Evolutionary conservation across 2,797 vertebrate species (phyloP), one percentile per base, ranked within the genome.

Genomic region (Sciurus carolinensis): DNA sequence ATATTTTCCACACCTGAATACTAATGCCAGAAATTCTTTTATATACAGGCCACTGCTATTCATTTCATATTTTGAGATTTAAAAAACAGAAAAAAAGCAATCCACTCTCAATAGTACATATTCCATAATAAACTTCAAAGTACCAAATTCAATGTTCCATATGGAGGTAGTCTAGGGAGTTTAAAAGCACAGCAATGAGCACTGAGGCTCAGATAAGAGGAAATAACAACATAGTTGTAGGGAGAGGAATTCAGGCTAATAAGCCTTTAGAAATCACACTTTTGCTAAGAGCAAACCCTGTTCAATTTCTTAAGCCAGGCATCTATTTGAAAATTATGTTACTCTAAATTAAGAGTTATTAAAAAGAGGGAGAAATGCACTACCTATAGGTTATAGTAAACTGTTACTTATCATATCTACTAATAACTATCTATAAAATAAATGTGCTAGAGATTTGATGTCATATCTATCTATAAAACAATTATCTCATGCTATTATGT

Each of bases 11-110:
- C 44, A 89, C 42, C 36, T 86, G n/a, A 81, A 50, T 66, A 82
- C 52, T 33, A 90, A 64, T 73, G 69, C 24, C 81, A 92, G 54
- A 85, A 89, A 64, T 69, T 80, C 22, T 90, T 47, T 30, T 89
- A 73, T n/a, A 69, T 79, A 44, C 22, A 90, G 3, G 18, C 71
- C 36, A 52, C 83, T 69, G 28, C 9, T 14, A 85, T 44, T 87
- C 33, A 73, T 76, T 93, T 81, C 66, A 79, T 28, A 87, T 59
- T 87, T 39, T 91, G n/a, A 84, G 39, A 80, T 67, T 39, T 93
- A 30, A 92, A 92, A 77, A 89, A 52, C 6, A 42, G 7, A 83
- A 47, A 42, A 89, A 28, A 90, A 93, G 33, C 28, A 47, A 77
- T 59, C 26, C 26, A 71, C 17, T 91, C 30, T 81, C 50, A 75